Evolutionary conservation across 1,140 invertebrate genomes (phyloP).

Genomic region (Drosophila melanogaster): Release_6_plus_ISO1_MT NC_004354.4:5061501-5062000

Average conservation of each 20-base stretch:
- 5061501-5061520: neutral
- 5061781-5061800: neutral
- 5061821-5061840: neutral
- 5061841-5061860: neutral
- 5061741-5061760: too few relatives aligned
- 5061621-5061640: conserved; percentile 10
- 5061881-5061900: conserved; percentile 36
- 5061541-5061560: too few relatives aligned
- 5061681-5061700: conserved; percentile 6
- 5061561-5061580: too few relatives aligned
- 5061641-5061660: conserved; percentile 25
- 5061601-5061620: too few relatives aligned
- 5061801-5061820: neutral
- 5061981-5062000: conserved; percentile 65
- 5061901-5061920: conserved; percentile 22
- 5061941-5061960: conserved; percentile 34
- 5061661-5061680: conserved; percentile 3
- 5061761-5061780: neutral
- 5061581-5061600: too few relatives aligned
- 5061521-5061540: neutral
- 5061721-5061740: neutral
- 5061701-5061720: conserved; percentile 27
- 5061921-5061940: conserved; percentile 16
- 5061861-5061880: conserved; percentile 3
- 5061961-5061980: conserved; percentile 45